Evolutionary conservation across 2,888 invertebrate species (phyloP).

Genomic region (Oxyscelio sp.): DNA sequence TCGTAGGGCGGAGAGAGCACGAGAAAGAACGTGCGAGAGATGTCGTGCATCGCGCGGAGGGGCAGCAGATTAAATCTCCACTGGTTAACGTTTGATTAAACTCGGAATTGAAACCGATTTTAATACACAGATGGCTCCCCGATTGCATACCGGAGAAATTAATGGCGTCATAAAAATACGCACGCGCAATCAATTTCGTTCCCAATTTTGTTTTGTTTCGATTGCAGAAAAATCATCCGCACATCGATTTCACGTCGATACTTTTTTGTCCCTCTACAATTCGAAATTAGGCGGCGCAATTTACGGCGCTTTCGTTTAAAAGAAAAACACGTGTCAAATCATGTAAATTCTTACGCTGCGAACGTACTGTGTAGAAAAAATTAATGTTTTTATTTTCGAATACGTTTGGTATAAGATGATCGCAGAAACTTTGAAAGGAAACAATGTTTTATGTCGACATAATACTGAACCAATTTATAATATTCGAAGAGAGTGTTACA

Average conservation of each 20-base stretch:
- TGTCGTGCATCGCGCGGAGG: constrained; percentile 72
- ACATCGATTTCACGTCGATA: constrained; percentile 28
- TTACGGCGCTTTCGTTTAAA: no score
- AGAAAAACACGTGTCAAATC: no score
- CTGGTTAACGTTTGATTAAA: constrained; percentile 89
- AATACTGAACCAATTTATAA: no score
- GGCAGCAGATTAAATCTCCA: constrained; percentile 88
- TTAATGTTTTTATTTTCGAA: no score
- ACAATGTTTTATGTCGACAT: no score
- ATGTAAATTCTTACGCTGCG: no score
- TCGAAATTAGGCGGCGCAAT: no score
- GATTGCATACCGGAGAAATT: constrained; percentile 83
- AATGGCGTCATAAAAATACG: constrained; percentile 78
- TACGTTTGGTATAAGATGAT: no score
- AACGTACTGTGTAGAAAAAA: no score
- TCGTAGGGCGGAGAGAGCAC: constrained; percentile 58
- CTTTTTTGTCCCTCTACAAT: no score
- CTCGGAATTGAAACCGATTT: constrained; percentile 87
- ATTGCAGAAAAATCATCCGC: constrained; percentile 47
- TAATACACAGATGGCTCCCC: constrained; percentile 80
- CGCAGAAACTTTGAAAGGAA: no score
- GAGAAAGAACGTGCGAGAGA: constrained; percentile 53
- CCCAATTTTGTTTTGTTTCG: constrained; percentile 66
- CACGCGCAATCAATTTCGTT: constrained; percentile 60
- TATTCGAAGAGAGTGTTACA: no score